Evolutionary conservation across 2,113 vertebrate species (phyloP).

Genomic region (Speoplatyrhinus poulsoni): DNA sequence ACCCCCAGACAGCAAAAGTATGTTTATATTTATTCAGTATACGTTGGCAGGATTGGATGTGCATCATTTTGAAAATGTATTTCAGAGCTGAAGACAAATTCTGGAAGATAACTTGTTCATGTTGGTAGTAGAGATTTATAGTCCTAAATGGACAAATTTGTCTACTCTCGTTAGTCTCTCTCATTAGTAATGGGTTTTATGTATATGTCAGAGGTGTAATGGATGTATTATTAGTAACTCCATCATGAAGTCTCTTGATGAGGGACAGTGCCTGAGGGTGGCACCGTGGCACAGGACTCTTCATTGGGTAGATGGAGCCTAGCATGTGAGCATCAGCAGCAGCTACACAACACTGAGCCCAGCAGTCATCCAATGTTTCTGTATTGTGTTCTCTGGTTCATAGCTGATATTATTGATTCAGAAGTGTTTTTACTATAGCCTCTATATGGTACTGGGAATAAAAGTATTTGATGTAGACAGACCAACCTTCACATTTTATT

Average conservation of each 20-base stretch:
- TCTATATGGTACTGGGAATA: too few species aligned
- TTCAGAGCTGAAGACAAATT: too few species aligned
- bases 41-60: too few species aligned
- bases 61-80: too few species aligned
- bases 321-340: constrained; percentile 62
- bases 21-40: too few species aligned
- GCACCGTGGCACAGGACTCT: constrained; percentile 13
- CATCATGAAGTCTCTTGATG: constrained; percentile 41
- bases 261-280: constrained; percentile 16
- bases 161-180: background rate
- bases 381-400: background rate
- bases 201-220: background rate
- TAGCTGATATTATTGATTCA: background rate
- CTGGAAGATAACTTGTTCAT: too few species aligned
- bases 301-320: constrained; percentile 11
- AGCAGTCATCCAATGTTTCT: background rate
- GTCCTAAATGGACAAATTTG: too few species aligned
- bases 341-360: constrained; percentile 2
- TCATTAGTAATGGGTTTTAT: background rate
- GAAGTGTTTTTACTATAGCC: too few species aligned
- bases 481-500: too few species aligned
- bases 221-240: constrained; percentile 22
- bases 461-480: too few species aligned
- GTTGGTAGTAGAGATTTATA: too few species aligned
- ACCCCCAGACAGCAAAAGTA: too few species aligned